These are phyloP conservation scores for Epinotia ramella DNA, from an alignment of 2,888 invertebrate genomes.

Conservation along the genomic window DNA sequence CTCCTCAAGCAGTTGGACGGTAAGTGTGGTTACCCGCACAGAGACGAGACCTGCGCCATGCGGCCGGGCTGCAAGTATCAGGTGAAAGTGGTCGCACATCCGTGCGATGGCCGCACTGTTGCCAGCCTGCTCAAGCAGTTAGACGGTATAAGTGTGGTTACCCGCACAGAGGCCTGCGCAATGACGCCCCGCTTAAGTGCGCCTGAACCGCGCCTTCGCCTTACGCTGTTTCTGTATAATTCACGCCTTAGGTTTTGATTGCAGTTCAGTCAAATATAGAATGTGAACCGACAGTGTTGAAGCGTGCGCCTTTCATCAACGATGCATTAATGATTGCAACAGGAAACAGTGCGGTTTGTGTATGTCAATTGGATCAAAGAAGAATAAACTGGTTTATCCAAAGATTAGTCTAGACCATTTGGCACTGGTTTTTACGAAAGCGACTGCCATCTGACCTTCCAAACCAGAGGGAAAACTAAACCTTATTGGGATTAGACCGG, in stretches of 20 bases:
- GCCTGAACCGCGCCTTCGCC: too few relatives aligned
- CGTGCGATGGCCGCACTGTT: slow-evolving; percentile 46
- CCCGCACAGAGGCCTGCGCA: slow-evolving; percentile 69
- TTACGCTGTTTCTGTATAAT: neutral
- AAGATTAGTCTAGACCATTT: too few relatives aligned
- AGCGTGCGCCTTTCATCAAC: neutral
- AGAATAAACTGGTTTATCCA: too few relatives aligned
- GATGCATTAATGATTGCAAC: slow-evolving; percentile 19
- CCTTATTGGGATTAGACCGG: too few relatives aligned
- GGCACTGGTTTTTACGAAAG: too few relatives aligned
- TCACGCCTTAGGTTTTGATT: neutral
- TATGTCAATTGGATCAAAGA: too few relatives aligned
- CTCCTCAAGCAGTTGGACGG: too few relatives aligned
- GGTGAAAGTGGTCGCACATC: slow-evolving; percentile 69
- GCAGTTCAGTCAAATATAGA: neutral
- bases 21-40: too few relatives aligned
- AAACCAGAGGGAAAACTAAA: too few relatives aligned
- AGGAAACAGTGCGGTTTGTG: neutral
- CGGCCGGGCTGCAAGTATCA: slow-evolving; percentile 73
- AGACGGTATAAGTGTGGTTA: slow-evolving; percentile 57
- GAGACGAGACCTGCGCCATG: slow-evolving; percentile 66
- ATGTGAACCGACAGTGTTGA: slow-evolving; percentile 9
- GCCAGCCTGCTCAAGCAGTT: neutral
- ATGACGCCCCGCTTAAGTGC: too few relatives aligned
- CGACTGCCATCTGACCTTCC: too few relatives aligned